Evolutionary conservation across 2,797 vertebrate genomes (phyloP).

Genomic region (Phalanger gymnotis): DNA sequence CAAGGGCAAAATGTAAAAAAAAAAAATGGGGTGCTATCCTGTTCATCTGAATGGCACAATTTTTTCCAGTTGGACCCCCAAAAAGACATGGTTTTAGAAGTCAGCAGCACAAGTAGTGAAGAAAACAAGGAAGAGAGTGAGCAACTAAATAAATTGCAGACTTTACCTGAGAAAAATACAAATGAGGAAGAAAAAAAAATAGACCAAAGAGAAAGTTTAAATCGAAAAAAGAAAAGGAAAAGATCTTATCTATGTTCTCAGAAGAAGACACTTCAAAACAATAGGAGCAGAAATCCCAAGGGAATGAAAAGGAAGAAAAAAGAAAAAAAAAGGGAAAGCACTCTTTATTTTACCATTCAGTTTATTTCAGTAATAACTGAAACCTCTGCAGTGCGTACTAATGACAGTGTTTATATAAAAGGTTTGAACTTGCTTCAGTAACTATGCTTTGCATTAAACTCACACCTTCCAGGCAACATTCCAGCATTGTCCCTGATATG

Average conservation of each 20-base stretch:
- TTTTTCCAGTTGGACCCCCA: conserved; percentile 97
- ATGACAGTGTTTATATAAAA: conserved; percentile 25
- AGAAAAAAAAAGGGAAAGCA: conserved; percentile 85
- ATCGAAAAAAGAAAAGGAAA: not conserved
- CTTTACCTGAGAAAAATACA: conserved; percentile 85
- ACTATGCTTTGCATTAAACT: conserved; percentile 77
- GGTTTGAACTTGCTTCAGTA: conserved; percentile 72
- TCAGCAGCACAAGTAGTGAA: conserved; percentile 98
- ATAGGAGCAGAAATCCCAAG: conserved; percentile 89
- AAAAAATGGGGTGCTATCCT: conserved; percentile 60
- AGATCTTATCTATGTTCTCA: conserved; percentile 83
- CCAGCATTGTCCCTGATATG: conserved; percentile 42
- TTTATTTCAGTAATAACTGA: conserved; percentile 86
- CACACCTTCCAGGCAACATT: conserved; percentile 45
- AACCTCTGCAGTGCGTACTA: conserved; percentile 49
- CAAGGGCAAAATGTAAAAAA: not conserved
- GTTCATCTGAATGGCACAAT: conserved; percentile 96
- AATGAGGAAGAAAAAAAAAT: not conserved
- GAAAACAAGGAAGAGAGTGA: conserved; percentile 92
- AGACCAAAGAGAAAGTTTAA: not conserved
- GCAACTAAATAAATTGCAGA: conserved; percentile 83
- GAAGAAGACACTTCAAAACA: conserved; percentile 86
- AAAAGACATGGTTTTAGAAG: conserved; percentile 97
- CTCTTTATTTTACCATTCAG: conserved; percentile 81
- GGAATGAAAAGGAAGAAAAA: conserved; percentile 88